Evolutionary conservation across 2,888 invertebrate species (phyloP), one percentile per base, ranked within the genome.

Genomic region (Phalangium opilio): DNA sequence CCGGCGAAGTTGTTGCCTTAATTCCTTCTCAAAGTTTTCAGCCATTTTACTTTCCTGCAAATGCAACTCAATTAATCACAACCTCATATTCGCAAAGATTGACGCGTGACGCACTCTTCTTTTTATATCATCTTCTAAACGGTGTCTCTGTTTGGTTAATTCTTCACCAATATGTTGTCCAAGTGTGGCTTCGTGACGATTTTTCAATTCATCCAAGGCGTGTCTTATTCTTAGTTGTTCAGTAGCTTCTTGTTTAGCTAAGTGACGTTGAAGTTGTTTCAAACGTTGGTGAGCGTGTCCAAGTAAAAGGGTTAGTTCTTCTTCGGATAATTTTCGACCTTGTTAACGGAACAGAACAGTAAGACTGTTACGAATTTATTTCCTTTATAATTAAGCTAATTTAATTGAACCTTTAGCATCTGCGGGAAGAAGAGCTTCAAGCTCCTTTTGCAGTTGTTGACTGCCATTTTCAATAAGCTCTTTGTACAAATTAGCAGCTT

Each of bases 271-370:
- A 51, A 83, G 75, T 57, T 77, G 79, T 49, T 80, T 71, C 3
- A 86, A 77, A 62, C 81, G 77, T 34, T 79, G 73, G 61, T 82
- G 83, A 43, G 83, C 80, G 60, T 85, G 81, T 34, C 82, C 70
- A 19, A 86, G 75, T 60, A 86, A 77, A 33, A 83, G 69, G 66
- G 86, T 84, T 56, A 85, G 69, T 55, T 84, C 78, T 10, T 75
- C 73, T 60, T 76, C 70, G 55, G 73, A 66, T 61, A 78, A 63
- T 42, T 75, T 73, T 48, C 60, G 58, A 32, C 56, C 60, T 58
- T 40, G 35, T 41, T 18, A 33, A 49, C 47, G 14, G 36, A 50
- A 17, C 12, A 18, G 40, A 38, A 39, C 15, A 12, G 35, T 12
- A 14, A 14, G 8, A 32, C 15, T 33, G 33, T 7, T 12, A 34